These are phyloP conservation scores for Xiphydria camelus DNA, from an alignment of 2,888 invertebrate genomes.

Conservation along the genomic window DNA sequence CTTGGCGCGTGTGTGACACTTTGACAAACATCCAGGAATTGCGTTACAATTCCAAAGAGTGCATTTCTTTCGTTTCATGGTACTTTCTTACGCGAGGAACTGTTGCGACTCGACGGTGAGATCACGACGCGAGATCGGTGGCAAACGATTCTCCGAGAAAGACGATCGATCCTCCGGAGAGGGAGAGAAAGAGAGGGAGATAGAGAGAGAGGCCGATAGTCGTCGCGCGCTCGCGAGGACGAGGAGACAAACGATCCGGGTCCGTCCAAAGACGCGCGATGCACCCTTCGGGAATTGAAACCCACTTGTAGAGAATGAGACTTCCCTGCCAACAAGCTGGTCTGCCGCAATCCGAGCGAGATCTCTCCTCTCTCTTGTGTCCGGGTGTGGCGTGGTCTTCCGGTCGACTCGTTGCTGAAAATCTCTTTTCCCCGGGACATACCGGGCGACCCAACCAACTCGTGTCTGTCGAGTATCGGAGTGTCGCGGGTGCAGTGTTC, in stretches of 20 bases:
- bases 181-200: not conserved
- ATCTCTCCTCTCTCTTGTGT: conserved; percentile 48
- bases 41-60: conserved; percentile 53
- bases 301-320: conserved; percentile 57
- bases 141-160: too few relatives aligned
- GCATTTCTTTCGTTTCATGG: conserved; percentile 37
- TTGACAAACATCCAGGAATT: conserved; percentile 52
- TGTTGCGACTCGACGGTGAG: too few relatives aligned
- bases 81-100: too few relatives aligned
- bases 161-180: too few relatives aligned
- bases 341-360: conserved; percentile 55
- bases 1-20: conserved; percentile 37
- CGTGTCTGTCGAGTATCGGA: not conserved
- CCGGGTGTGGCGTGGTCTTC: conserved; percentile 52
- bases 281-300: conserved; percentile 56
- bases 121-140: too few relatives aligned
- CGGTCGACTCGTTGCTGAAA: conserved; percentile 51
- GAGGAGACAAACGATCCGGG: not conserved
- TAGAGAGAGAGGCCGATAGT: not conserved
- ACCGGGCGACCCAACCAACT: not conserved
- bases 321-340: conserved; percentile 59
- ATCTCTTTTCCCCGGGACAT: conserved; percentile 28
- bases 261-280: conserved; percentile 20
- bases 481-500: not conserved
- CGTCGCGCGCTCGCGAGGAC: not conserved